Conservation (phyloP, 2,797 vertebrate species). For the Meriones psammophilus region DNA sequence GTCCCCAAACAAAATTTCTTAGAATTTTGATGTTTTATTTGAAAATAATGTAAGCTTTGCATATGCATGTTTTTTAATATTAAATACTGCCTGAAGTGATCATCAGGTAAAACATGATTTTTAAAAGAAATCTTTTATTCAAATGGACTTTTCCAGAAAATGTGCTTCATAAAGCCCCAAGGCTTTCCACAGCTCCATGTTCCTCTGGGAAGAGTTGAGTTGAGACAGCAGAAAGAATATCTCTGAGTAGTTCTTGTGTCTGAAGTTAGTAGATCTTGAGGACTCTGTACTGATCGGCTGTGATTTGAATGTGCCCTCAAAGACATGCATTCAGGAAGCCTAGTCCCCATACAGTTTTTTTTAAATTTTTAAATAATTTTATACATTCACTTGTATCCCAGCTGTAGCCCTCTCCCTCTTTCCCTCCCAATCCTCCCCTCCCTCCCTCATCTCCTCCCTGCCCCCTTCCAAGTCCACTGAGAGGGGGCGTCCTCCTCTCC, state of each 20-base stretch:
- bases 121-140: not conserved
- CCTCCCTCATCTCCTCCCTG: no score
- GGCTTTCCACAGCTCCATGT: not conserved
- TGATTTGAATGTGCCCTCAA: not conserved
- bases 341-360: not conserved
- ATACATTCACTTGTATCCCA: no score
- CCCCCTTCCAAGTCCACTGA: no score
- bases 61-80: not conserved
- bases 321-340: not conserved
- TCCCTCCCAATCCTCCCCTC: no score
- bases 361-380: no score
- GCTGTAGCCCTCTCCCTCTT: no score
- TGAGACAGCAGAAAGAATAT: not conserved
- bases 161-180: not conserved
- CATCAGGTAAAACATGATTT: not conserved
- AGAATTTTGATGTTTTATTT: not conserved
- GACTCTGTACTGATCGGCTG: not conserved
- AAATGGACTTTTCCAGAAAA: constrained; percentile 6
- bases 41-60: constrained; percentile 33
- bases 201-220: not conserved
- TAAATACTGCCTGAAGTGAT: constrained; percentile 37
- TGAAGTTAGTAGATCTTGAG: not conserved
- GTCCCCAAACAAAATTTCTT: not conserved
- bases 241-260: not conserved
- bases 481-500: no score